phyloP scores from a whole-genome alignment of 1,140 invertebrate genomes.

The Scaptomyza hsui region DNA sequence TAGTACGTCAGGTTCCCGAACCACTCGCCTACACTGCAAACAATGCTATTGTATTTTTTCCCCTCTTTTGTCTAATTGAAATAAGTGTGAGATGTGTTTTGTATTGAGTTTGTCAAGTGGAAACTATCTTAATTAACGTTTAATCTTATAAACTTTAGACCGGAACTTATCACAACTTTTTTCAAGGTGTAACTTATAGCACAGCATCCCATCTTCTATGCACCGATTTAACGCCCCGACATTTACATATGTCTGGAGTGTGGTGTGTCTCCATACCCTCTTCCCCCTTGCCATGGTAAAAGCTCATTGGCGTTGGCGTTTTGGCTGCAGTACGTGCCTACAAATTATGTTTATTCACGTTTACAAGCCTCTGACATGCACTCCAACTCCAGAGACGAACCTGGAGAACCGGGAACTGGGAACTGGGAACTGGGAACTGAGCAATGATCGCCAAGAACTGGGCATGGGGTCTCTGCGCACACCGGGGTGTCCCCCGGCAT shows the following conservation, averaged over 20 bases:
- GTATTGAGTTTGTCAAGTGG: not conserved
- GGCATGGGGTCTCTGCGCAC: constrained; percentile 37
- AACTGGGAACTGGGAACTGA: constrained; percentile 31
- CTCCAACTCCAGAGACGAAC: constrained; percentile 47
- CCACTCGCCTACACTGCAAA: constrained; percentile 12
- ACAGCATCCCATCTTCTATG: constrained; percentile 56
- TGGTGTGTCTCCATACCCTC: constrained; percentile 23
- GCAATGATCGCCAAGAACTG: constrained; percentile 19
- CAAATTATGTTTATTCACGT: constrained; percentile 82
- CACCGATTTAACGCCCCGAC: constrained; percentile 81
- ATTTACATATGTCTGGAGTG: constrained; percentile 72
- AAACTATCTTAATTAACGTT: not conserved
- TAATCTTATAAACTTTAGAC: not conserved
- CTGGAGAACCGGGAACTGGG: constrained; percentile 37
- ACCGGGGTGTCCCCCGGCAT: constrained; percentile 75
- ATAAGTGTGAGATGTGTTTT: not conserved
- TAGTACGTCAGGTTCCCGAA: constrained; percentile 30
- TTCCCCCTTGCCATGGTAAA: constrained; percentile 8
- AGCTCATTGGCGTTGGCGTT: constrained; percentile 77
- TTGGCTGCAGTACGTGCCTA: constrained; percentile 71
- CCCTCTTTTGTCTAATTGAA: not conserved
- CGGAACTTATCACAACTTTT: constrained; percentile 1
- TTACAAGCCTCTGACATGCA: constrained; percentile 82
- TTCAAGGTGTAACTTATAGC: constrained; percentile 19
- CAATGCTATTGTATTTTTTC: not conserved